Base-by-base conservation (phyloP, 2,113 vertebrate species). In the Miniopterus natalensis region DNA sequence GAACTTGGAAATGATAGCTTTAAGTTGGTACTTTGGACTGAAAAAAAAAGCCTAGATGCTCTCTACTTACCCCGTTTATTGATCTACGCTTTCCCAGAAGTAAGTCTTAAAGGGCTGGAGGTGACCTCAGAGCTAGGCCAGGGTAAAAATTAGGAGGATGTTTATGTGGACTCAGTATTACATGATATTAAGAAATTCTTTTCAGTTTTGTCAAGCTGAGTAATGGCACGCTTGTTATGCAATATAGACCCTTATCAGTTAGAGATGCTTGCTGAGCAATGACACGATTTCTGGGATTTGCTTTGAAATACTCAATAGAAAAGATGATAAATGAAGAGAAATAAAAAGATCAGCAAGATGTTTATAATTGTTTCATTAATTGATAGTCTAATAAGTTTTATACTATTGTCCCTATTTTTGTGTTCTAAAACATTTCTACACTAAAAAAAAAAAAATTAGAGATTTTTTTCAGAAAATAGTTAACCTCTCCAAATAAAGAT, bases 251-350 rank as follows among this genome's bases (percentile, higher is more conserved):
- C 20, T 92, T 90, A 80, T 90, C 68, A 66, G 42, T 84, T 85
- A 92, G 21, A 81, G 42, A 84, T 77, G 11, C 21, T 36, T 90
- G 63, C 51, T 42, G 51, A 53, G 92, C 68, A 92, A 79, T 92
- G n/a, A 90, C 29, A 65, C 31, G 21, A 91, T 92, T 74, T 95
- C 90, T 94, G 29, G 10, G 66, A 85, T 95, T 92, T 90, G 57
- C 7, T 95, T 88, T 92, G 57, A 92, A 96, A 95, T 73, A 65
- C 42, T 84, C 47, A 92, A 92, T 63, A 95, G 45, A 78, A 92
- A 87, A 94, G 83, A 53, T 18, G 57, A 91, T 11, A 9, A 84
- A 86, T 55, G 15, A 53, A 51, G 23, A 91, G 4, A 65, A 93
- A 89, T 15, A 51, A 27, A 14, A 92, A 73, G n/a, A 80, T 6